These are phyloP conservation scores for Drosophila pallidifrons DNA, from an alignment of 1,140 invertebrate genomes.

Conservation along the genomic window DNA sequence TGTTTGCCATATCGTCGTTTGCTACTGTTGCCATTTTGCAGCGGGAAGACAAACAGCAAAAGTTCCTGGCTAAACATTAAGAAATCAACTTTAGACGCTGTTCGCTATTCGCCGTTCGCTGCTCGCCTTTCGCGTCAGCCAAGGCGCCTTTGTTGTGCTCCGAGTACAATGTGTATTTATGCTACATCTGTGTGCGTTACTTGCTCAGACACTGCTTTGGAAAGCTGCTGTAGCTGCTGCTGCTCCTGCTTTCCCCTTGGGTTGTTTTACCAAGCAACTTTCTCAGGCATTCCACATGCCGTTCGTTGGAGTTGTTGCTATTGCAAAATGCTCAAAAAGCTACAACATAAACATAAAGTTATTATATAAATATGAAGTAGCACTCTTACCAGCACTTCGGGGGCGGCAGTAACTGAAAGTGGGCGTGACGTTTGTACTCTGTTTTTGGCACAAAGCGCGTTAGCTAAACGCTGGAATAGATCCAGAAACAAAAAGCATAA, in stretches of 20 bases:
- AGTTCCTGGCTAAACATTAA: conserved; percentile 73
- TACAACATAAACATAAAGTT: conserved; percentile 82
- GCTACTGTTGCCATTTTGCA: conserved; percentile 65
- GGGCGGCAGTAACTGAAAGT: conserved; percentile 28
- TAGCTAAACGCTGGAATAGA: conserved; percentile 20
- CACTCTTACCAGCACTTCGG: conserved; percentile 31
- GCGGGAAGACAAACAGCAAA: conserved; percentile 72
- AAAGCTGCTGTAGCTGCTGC: neutral
- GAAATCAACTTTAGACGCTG: conserved; percentile 80
- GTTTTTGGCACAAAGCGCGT: conserved; percentile 22
- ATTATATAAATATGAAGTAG: conserved; percentile 80
- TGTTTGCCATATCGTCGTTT: conserved; percentile 51
- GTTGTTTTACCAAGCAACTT: conserved; percentile 51
- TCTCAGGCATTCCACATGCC: conserved; percentile 31
- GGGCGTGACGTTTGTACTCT: conserved; percentile 25
- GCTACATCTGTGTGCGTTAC: conserved; percentile 35
- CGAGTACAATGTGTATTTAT: conserved; percentile 48
- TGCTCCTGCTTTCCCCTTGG: conserved; percentile 27
- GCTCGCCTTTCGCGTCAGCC: conserved; percentile 36
- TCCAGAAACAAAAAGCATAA: conserved; percentile 26
- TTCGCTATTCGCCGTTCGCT: conserved; percentile 41
- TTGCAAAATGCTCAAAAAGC: conserved; percentile 53
- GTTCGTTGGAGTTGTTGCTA: conserved; percentile 24
- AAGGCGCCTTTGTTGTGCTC: conserved; percentile 71
- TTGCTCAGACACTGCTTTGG: conserved; percentile 15